These are phyloP conservation scores for Rhadinocentrus ornatus DNA, from an alignment of 2,797 vertebrate species.

Conservation along the genomic window DNA sequence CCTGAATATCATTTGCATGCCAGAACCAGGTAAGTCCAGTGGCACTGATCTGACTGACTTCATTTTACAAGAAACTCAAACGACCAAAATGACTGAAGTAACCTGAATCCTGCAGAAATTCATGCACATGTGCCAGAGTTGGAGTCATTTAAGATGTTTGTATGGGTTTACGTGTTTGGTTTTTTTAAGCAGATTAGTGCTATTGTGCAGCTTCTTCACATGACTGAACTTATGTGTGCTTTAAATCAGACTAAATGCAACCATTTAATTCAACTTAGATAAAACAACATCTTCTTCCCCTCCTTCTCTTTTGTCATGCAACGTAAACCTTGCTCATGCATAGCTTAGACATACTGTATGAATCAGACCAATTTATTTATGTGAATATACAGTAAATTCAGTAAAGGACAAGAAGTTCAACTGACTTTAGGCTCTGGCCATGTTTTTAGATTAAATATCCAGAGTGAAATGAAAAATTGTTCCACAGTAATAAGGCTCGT, in stretches of 20 bases:
- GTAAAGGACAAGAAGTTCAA: neutral
- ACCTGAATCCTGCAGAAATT: neutral
- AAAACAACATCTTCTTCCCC: neutral
- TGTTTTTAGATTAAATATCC: neutral
- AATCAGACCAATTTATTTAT: neutral
- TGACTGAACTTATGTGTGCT: neutral
- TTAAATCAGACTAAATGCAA: neutral
- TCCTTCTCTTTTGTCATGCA: neutral
- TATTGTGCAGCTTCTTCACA: neutral
- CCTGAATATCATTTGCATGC: slow-evolving; percentile 15
- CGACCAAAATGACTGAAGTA: neutral
- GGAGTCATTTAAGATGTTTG: neutral
- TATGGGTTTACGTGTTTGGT: neutral
- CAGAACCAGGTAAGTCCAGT: slow-evolving; percentile 3
- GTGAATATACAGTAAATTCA: neutral
- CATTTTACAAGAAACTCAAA: neutral
- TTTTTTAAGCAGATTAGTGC: no score
- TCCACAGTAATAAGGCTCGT: neutral
- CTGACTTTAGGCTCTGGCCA: neutral
- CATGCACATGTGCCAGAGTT: neutral
- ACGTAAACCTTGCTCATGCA: neutral
- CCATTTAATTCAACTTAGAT: neutral
- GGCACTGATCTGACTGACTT: neutral
- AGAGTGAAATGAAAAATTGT: neutral
- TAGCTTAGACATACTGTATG: neutral